Evolutionary conservation across 2,113 vertebrate genomes (phyloP), one percentile per base, ranked within the genome.

Genomic region (Damaliscus lunatus): DNA sequence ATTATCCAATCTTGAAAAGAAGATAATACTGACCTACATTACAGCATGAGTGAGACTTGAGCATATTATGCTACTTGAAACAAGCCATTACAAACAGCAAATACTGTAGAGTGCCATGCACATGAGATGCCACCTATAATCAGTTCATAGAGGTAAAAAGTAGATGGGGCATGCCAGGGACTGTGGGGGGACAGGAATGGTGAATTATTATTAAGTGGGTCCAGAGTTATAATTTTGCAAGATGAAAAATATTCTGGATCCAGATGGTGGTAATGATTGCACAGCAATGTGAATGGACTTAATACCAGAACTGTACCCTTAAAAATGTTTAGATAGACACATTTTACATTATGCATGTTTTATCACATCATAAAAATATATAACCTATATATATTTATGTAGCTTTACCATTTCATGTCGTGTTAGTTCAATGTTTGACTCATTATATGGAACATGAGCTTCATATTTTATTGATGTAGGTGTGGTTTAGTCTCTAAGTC

Each of bases 121-220:
- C 2, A 33, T 14, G 19, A 50, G 19, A 33, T 14, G 46, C 3
- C 19, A 25, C 17, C 33, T 6, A 2, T 6, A 21, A 1, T 19
- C 15, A 40, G 27, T 10, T 7, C 40, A 88, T 5, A 71, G 10
- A 19, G n/a, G 14, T 0, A 33, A 4, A 36, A 43, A 27, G 17
- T 27, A 52, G 74, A 31, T 2, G 40, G 6, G 3, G 7, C 17
- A 14, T n/a, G 29, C n/a, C 46, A 21, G 31, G 23, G 23, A 7
- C 17, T 23, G 6, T 5, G 43, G 31, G 4, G 14, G 21, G 10
- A 19, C 4, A 4, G 23, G 64, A 53, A 80, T 55, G 12, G 6
- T 6, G 13, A 95, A 33, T 62, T 46, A 14, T 46, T 48, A 5
- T 29, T 46, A n/a, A 50, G 10, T 25, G 46, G n/a, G 29, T 6